Percentiles rank a stretch among this genome's conserved stretches.
Evolutionary conservation across 2,797 vertebrate species (phyloP).

Genomic region (Catostomus latipinnis): DNA sequence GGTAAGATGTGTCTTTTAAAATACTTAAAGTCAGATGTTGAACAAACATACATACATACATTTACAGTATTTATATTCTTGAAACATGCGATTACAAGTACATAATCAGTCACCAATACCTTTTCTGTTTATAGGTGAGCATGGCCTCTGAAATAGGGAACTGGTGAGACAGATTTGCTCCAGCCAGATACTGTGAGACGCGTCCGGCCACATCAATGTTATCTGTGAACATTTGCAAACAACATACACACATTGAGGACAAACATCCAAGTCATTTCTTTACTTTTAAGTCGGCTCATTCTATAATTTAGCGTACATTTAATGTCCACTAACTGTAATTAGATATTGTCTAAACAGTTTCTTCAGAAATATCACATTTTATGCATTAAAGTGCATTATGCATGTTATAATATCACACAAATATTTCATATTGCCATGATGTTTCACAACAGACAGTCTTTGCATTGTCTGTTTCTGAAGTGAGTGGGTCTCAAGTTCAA

Average conservation of each 20-base stretch:
- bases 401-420: too few relatives aligned
- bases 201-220: slow-evolving; percentile 82
- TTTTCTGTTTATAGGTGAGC: slow-evolving; percentile 88
- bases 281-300: too few relatives aligned
- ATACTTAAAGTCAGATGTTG: slow-evolving; percentile 2
- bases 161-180: slow-evolving; percentile 82
- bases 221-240: slow-evolving; percentile 65
- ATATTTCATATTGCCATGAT: too few relatives aligned
- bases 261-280: neutral
- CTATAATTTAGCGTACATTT: too few relatives aligned
- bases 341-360: too few relatives aligned
- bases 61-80: neutral
- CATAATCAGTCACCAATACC: slow-evolving; percentile 66
- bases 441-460: too few relatives aligned
- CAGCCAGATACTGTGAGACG: slow-evolving; percentile 80
- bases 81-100: slow-evolving; percentile 50
- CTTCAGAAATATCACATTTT: too few relatives aligned
- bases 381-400: too few relatives aligned
- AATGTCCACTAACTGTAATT: too few relatives aligned
- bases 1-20: too few relatives aligned
- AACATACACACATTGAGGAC: neutral
- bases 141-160: slow-evolving; percentile 86
- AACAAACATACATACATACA: slow-evolving; percentile 12
- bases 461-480: too few relatives aligned
- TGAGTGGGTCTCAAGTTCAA: too few relatives aligned